Evolutionary conservation across 1,140 invertebrate genomes (phyloP).

Genomic region (Hermetia illucens): DNA sequence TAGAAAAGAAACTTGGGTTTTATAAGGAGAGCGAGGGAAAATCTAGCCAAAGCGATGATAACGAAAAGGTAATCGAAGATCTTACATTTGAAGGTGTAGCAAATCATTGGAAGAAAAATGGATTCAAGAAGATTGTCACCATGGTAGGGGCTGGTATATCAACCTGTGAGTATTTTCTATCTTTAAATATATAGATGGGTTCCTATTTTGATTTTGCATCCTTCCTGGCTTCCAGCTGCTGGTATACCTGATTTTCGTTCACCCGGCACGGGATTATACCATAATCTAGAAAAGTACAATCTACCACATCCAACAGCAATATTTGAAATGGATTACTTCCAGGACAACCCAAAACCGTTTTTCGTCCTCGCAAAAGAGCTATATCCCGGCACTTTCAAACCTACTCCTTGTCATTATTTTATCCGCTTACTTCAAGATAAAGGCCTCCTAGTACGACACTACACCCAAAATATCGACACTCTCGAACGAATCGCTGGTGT

Average conservation of each 20-base stretch:
- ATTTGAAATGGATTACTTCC: slow-evolving; percentile 78
- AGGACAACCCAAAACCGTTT: slow-evolving; percentile 71
- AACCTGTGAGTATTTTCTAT: slow-evolving; percentile 51
- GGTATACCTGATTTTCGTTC: slow-evolving; percentile 92
- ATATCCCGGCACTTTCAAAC: slow-evolving; percentile 68
- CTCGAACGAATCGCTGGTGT: slow-evolving; percentile 80
- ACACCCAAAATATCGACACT: slow-evolving; percentile 91
- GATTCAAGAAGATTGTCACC: slow-evolving; percentile 77
- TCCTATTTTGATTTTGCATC: slow-evolving; percentile 5
- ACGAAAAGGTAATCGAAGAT: slow-evolving; percentile 40
- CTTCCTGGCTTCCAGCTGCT: slow-evolving; percentile 53
- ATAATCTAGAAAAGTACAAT: slow-evolving; percentile 84
- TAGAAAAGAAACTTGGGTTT: no score
- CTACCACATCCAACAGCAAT: slow-evolving; percentile 90
- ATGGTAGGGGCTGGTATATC: slow-evolving; percentile 92
- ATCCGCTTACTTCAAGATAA: slow-evolving; percentile 67
- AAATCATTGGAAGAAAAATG: slow-evolving; percentile 53
- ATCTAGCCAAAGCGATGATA: no score
- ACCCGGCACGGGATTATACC: slow-evolving; percentile 80
- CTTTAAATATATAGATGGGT: slow-evolving; percentile 1
- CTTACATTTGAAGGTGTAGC: slow-evolving; percentile 51
- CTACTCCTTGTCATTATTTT: slow-evolving; percentile 74
- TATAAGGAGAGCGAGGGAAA: no score
- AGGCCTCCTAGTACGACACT: slow-evolving; percentile 64
- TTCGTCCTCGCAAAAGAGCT: slow-evolving; percentile 74